Evolutionary conservation across 35 echinoderm and acorn worm genomes (phyloP).

Genomic region (Nesometra sesokonis): DNA sequence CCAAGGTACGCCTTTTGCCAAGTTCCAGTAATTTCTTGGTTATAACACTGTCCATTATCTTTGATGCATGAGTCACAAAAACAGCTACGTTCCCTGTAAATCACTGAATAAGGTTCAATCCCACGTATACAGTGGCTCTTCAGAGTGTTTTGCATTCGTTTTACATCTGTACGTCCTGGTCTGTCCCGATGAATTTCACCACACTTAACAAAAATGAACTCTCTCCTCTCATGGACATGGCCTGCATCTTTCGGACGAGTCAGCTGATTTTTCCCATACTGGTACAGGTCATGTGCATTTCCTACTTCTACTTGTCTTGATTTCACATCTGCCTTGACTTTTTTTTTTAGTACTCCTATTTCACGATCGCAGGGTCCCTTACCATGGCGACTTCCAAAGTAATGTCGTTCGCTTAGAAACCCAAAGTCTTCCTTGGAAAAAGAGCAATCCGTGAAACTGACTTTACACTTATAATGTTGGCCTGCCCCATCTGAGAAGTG

Average conservation of each 20-base stretch:
- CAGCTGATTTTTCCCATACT: neutral
- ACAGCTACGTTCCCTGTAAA: constrained; percentile 4
- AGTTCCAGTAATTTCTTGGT: too few species aligned
- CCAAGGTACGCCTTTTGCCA: too few species aligned
- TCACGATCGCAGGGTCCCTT: constrained; percentile 52
- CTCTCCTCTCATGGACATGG: constrained; percentile 1
- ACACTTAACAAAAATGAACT: neutral
- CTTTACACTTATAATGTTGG: constrained; percentile 47
- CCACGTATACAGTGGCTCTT: neutral
- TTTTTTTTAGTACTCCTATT: constrained; percentile 59
- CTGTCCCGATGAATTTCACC: neutral
- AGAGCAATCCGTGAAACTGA: constrained; percentile 19
- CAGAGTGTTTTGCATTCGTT: neutral
- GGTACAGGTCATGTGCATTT: neutral
- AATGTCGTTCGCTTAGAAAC: constrained; percentile 36
- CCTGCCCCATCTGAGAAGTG: constrained; percentile 22
- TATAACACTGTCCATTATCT: too few species aligned
- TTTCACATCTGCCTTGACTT: neutral
- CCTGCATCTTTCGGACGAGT: neutral
- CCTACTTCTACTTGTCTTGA: neutral
- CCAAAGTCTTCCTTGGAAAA: constrained; percentile 18
- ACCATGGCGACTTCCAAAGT: constrained; percentile 48
- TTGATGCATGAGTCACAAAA: neutral
- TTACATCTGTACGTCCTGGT: neutral
- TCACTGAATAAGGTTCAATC: neutral